phyloP scores from a whole-genome alignment of 2,113 vertebrate species.

The Pelmatolapia mariae region DNA sequence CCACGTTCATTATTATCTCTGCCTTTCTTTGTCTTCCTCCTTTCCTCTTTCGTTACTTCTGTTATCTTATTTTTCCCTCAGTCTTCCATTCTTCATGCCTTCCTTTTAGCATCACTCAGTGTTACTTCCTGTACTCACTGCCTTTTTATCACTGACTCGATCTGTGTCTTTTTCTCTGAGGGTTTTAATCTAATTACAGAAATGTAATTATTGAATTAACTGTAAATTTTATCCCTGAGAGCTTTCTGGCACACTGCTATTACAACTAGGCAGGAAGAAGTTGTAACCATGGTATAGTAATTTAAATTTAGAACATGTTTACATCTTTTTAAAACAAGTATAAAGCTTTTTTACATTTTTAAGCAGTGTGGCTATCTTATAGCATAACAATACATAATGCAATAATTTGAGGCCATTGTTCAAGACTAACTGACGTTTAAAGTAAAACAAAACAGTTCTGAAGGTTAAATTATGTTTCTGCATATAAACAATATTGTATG shows the following conservation, averaged over 20 bases:
- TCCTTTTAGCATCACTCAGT: background rate
- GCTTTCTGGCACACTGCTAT: background rate
- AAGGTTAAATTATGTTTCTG: background rate
- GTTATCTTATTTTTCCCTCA: background rate
- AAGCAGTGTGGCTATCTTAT: background rate
- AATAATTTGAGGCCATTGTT: background rate
- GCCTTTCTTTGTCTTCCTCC: background rate
- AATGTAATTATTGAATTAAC: conserved; percentile 35
- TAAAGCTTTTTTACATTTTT: background rate
- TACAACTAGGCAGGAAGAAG: background rate
- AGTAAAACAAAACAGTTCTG: background rate
- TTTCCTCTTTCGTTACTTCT: background rate
- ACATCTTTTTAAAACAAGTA: background rate
- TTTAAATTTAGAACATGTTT: background rate
- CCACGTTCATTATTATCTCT: conserved; percentile 14
- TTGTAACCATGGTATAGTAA: background rate
- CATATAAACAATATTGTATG: background rate
- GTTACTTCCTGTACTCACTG: background rate
- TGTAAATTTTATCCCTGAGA: conserved; percentile 8
- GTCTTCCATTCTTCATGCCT: background rate
- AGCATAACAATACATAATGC: background rate
- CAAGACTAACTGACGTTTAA: background rate
- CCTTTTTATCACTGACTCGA: background rate
- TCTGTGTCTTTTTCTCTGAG: background rate
- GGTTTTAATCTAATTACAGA: conserved; percentile 38